Percentiles rank a stretch among this genome's conserved stretches.
Conservation (phyloP, 2,113 vertebrate genomes). For the Phodopus roborovskii region DNA sequence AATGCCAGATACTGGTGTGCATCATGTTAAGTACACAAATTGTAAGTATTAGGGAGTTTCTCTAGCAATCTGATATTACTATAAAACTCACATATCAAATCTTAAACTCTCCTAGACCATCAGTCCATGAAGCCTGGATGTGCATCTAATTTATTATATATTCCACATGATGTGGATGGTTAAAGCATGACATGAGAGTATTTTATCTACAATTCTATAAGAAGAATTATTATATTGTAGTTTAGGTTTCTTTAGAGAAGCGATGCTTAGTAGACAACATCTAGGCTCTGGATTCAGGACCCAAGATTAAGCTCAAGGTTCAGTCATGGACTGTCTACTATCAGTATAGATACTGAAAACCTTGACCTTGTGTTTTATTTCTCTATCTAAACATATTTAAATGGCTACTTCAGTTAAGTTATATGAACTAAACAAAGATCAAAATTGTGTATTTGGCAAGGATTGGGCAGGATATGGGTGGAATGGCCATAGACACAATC, state of each 20-base stretch:
- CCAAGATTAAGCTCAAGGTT: neutral
- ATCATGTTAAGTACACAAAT: neutral
- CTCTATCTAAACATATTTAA: neutral
- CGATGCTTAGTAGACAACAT: neutral
- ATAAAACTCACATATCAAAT: neutral
- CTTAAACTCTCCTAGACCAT: neutral
- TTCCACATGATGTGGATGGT: neutral
- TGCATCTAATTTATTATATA: neutral
- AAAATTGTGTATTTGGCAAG: neutral
- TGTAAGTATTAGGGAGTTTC: neutral
- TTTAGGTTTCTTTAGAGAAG: conserved; percentile 22
- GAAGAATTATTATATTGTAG: neutral
- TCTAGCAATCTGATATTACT: neutral
- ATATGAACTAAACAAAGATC: neutral
- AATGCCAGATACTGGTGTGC: neutral
- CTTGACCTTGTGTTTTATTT: neutral
- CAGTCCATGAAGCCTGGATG: neutral
- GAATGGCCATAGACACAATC: neutral
- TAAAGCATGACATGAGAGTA: neutral
- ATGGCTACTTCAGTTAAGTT: neutral
- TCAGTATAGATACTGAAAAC: neutral
- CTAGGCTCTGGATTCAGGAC: neutral
- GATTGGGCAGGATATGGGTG: neutral
- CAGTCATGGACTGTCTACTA: neutral
- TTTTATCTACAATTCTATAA: neutral